A percentile compares a stretch with the other conserved stretches of the same genome.
These are phyloP conservation scores for Trissolcus brochymenae DNA, from an alignment of 2,888 invertebrate genomes.

Conservation along the genomic window DNA sequence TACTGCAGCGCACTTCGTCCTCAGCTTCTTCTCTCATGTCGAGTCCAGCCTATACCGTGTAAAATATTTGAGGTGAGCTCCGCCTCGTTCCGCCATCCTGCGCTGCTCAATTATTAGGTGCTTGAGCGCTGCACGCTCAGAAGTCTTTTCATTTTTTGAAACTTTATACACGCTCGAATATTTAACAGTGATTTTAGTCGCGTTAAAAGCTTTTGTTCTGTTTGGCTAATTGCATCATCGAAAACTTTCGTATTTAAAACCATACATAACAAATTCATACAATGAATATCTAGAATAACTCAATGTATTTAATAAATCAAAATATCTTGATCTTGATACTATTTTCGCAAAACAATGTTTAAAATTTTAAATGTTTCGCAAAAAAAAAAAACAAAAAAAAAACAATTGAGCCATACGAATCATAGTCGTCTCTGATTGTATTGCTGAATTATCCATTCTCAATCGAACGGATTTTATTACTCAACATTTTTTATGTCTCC, in stretches of 20 bases:
- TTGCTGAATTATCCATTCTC: too few species aligned
- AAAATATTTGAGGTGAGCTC: constrained; percentile 68
- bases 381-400: too few species aligned
- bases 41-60: constrained; percentile 61
- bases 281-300: too few species aligned
- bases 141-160: constrained; percentile 48
- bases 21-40: constrained; percentile 50
- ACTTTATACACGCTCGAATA: constrained; percentile 44
- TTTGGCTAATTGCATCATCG: background rate
- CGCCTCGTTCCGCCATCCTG: constrained; percentile 73
- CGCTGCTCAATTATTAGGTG: constrained; percentile 70
- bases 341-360: too few species aligned
- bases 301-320: too few species aligned
- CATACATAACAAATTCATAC: too few species aligned
- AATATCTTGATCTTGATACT: too few species aligned
- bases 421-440: too few species aligned
- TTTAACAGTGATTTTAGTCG: constrained; percentile 46
- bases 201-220: constrained; percentile 21
- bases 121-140: constrained; percentile 43
- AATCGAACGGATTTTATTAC: too few species aligned
- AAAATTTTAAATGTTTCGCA: too few species aligned
- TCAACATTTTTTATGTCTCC: background rate
- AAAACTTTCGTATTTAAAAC: too few species aligned
- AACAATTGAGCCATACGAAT: too few species aligned
- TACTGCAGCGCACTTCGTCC: constrained; percentile 26